Evolutionary conservation across 2,113 vertebrate genomes (phyloP), one percentile per base, ranked within the genome.

Genomic region (Hippoglossus stenolepis): DNA sequence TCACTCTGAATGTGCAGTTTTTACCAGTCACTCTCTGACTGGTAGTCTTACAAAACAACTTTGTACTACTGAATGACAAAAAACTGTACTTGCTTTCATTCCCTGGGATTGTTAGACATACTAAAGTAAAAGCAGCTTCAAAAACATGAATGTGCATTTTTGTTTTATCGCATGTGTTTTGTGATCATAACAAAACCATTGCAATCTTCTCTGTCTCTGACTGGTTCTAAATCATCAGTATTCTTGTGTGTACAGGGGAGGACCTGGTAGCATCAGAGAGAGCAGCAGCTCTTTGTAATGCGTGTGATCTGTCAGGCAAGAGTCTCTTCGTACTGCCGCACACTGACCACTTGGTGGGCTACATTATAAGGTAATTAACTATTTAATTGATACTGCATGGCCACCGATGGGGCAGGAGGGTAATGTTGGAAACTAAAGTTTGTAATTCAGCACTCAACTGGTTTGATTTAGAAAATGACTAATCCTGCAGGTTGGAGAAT

Each of bases 331-430:
- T 99, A 0, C 93, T 99, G 76, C 98, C 98, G 1, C 98, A 99
- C 87, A 99, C 98, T 0, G 98, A 99, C 87, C 98, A 99, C 87
- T 93, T 99, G 3, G 98, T 99, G 80, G 98, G 98, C 60, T 99
- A 99, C 73, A 99, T 99, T 71, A 99, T 99, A 92, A 95, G 98
- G 98, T 99, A 87, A 1, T 1, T 11, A 21, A 3, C 65, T n/a
- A 23, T 31, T 56, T 12, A 38, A 17, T 63, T 5, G 40, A 24
- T 57, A 24, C 20, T 56, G 20, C 7, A 56, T 5, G 13, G 28
- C 11, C 14, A 24, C n/a, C 21, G 18, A 14, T 40, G 23, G 54
- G 15, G 13, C n/a, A 11, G 31, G 24, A 47, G 5, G 18, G 24
- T 35, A 10, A 57, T 13, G 43, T 11, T 47, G 5, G 20, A 64